These are phyloP conservation scores for Meloidogyne hapla DNA, from an alignment of 1,140 invertebrate genomes.

Conservation along the genomic window DNA sequence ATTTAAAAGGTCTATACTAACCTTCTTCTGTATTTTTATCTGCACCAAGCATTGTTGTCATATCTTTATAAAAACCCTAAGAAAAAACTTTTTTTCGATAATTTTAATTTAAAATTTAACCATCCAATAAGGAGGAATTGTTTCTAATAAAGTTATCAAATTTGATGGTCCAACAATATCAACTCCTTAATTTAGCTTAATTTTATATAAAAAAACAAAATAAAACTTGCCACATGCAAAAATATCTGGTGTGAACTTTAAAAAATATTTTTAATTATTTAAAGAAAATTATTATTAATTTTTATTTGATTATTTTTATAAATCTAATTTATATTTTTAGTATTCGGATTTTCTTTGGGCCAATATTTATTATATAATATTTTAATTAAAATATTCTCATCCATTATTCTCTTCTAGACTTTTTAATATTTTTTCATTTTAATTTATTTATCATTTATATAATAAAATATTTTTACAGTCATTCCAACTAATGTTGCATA, in stretches of 20 bases:
- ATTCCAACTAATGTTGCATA: conserved; percentile 64
- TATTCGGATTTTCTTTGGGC: too few relatives aligned
- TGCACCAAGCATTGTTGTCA: conserved; percentile 62
- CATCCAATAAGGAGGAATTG: conserved; percentile 62
- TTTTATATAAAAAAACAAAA: not conserved
- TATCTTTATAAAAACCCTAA: conserved; percentile 59
- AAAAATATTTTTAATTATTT: not conserved
- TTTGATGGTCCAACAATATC: conserved; percentile 63
- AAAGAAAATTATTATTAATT: too few relatives aligned
- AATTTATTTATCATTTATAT: not conserved
- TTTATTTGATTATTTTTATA: too few relatives aligned
- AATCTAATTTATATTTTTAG: too few relatives aligned
- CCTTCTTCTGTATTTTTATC: conserved; percentile 53
- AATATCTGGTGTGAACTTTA: conserved; percentile 60
- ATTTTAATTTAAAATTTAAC: not conserved
- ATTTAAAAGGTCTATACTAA: not conserved
- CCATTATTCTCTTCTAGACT: too few relatives aligned
- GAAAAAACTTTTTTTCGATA: not conserved
- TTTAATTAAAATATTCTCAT: too few relatives aligned
- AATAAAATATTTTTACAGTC: conserved; percentile 27
- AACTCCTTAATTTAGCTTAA: conserved; percentile 29
- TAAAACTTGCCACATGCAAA: conserved; percentile 55
- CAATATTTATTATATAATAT: too few relatives aligned
- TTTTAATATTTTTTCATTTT: too few relatives aligned
- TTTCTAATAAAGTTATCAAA: conserved; percentile 60